Evolutionary conservation across 2,113 vertebrate species (phyloP).

Genomic region (Hoplias malabaricus): DNA sequence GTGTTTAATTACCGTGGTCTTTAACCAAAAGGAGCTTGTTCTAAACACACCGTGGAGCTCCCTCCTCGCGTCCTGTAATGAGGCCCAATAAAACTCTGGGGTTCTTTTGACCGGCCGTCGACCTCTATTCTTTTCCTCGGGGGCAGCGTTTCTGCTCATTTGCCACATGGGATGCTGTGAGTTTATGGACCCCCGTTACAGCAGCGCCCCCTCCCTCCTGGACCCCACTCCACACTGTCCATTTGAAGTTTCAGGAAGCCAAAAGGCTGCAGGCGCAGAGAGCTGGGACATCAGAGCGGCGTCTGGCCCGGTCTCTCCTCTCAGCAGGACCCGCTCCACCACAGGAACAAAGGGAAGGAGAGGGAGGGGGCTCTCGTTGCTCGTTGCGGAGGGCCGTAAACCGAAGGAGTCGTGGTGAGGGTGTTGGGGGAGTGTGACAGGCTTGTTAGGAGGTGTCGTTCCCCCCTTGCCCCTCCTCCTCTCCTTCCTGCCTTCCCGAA

Average conservation of each 20-base stretch:
- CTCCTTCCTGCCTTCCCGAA: not conserved
- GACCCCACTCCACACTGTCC: conserved; percentile 40
- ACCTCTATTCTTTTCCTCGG: conserved; percentile 47
- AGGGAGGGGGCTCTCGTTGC: conserved; percentile 5
- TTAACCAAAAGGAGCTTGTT: conserved; percentile 47
- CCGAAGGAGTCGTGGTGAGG: conserved; percentile 8
- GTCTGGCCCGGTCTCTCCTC: not conserved
- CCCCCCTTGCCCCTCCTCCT: not conserved
- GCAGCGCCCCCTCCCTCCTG: not conserved
- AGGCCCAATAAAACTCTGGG: conserved; percentile 39
- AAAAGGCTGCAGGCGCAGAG: conserved; percentile 23
- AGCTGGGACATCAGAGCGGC: conserved; percentile 31
- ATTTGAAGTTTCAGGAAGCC: conserved; percentile 55
- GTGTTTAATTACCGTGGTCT: conserved; percentile 36
- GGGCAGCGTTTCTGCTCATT: conserved; percentile 38
- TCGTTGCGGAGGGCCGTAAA: conserved; percentile 42
- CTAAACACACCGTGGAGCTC: conserved; percentile 17
- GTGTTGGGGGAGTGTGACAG: conserved; percentile 33
- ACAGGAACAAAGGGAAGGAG: conserved; percentile 34
- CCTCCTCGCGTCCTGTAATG: conserved; percentile 42
- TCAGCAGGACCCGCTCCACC: conserved; percentile 5
- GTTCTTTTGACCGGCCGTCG: conserved; percentile 49
- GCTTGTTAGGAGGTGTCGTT: conserved; percentile 48
- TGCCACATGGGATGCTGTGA: conserved; percentile 48
- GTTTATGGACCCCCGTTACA: conserved; percentile 46